Evolutionary conservation across 2,113 vertebrate genomes (phyloP).

Genomic region (Cynopterus brachyotis): DNA sequence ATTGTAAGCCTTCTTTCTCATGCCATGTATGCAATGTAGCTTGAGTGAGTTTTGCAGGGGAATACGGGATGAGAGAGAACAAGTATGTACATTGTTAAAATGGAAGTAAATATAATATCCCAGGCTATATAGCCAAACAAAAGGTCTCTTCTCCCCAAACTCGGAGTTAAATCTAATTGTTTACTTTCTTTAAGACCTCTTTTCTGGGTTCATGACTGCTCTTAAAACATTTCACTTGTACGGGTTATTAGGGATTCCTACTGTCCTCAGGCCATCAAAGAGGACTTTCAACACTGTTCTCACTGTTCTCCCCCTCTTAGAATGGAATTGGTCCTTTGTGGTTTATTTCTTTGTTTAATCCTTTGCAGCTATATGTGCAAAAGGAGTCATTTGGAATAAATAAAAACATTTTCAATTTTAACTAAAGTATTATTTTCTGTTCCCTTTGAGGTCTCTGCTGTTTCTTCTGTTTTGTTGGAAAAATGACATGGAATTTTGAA

Average conservation of each 20-base stretch:
- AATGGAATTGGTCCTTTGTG: not conserved
- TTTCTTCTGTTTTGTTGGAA: not conserved
- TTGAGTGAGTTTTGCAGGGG: no score
- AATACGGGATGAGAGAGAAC: not conserved
- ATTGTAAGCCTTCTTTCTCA: not conserved
- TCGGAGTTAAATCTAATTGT: not conserved
- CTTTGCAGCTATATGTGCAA: not conserved
- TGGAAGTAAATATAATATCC: not conserved
- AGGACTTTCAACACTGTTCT: not conserved
- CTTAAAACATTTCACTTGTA: not conserved
- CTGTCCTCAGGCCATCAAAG: not conserved
- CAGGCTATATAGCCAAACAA: not conserved
- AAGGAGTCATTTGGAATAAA: not conserved
- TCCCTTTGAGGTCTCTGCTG: not conserved
- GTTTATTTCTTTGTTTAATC: not conserved
- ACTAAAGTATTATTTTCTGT: not conserved
- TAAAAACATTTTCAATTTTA: not conserved
- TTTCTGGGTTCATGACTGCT: not conserved
- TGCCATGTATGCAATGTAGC: not conserved
- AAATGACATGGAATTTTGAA: not conserved
- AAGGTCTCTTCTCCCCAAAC: not conserved
- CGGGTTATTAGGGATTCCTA: not conserved
- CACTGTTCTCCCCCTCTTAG: not conserved
- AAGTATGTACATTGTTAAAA: not conserved
- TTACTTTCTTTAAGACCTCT: not conserved